A percentile compares a stretch with the other conserved stretches of the same genome.
Evolutionary conservation across 2,113 vertebrate species (phyloP).

Genomic region (Sakesphorus luctuosus): DNA sequence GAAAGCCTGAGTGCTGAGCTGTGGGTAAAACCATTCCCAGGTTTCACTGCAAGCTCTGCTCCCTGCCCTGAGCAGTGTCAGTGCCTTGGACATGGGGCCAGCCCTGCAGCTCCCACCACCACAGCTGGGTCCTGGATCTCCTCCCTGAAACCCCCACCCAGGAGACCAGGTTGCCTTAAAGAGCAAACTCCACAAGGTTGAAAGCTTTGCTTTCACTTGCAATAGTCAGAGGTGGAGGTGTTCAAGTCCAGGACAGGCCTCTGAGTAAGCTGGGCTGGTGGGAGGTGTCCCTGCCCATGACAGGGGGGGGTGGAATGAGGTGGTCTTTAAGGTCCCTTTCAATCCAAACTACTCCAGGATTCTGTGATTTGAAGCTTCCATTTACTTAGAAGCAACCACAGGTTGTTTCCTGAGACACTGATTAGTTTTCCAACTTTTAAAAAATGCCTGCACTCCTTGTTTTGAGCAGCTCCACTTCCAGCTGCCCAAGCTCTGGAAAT

Average conservation of each 20-base stretch:
- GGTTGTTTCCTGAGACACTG: neutral
- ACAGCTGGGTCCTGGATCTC: neutral
- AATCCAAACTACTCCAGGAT: neutral
- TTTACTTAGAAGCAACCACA: neutral
- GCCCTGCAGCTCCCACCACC: neutral
- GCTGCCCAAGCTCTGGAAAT: neutral
- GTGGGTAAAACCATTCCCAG: neutral
- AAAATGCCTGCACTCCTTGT: rapidly evolving
- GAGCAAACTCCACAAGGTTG: neutral
- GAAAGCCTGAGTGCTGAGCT: neutral
- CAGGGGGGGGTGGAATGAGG: neutral
- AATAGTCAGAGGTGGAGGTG: neutral
- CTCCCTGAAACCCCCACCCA: neutral
- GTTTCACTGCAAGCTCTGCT: neutral
- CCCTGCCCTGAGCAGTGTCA: neutral
- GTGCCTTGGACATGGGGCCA: neutral
- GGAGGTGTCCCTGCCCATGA: neutral
- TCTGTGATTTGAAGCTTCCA: neutral
- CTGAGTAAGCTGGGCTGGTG: neutral
- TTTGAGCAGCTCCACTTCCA: neutral
- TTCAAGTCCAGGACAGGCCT: neutral
- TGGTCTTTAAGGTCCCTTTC: neutral
- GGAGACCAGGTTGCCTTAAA: neutral
- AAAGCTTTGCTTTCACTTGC: neutral
- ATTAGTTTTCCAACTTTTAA: neutral